These are phyloP conservation scores for Phymastichus coffea DNA, from an alignment of 1,140 invertebrate genomes.

Conservation along the genomic window DNA sequence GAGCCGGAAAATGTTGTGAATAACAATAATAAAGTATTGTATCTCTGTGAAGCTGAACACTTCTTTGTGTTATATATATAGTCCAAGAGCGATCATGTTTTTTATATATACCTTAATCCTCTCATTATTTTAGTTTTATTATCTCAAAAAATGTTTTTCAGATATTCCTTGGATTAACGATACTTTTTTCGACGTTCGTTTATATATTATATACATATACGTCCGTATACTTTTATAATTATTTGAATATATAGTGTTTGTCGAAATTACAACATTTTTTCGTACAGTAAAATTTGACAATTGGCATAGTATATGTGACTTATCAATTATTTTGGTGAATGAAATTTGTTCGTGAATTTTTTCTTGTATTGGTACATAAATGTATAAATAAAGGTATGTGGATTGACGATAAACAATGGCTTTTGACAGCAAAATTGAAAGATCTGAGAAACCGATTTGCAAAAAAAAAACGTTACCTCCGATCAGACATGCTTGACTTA, in stretches of 20 bases:
- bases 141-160: slow-evolving; percentile 12
- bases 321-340: not conserved
- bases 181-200: no score
- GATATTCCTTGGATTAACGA: no score
- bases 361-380: slow-evolving; percentile 11
- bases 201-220: not conserved
- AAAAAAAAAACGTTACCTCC: no score
- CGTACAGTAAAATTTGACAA: slow-evolving; percentile 1
- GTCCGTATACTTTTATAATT: not conserved
- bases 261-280: slow-evolving; percentile 7
- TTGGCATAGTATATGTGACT: not conserved
- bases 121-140: not conserved
- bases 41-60: slow-evolving; percentile 27
- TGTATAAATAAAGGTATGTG: slow-evolving; percentile 13
- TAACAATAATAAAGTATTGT: no score
- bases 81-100: not conserved
- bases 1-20: slow-evolving; percentile 22
- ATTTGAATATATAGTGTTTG: not conserved
- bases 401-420: slow-evolving; percentile 14
- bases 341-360: slow-evolving; percentile 9
- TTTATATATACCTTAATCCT: not conserved
- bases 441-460: slow-evolving; percentile 29
- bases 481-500: no score
- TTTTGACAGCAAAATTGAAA: slow-evolving; percentile 18
- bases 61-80: slow-evolving; percentile 20